Percentiles rank a stretch among this genome's conserved stretches.
Conservation (phyloP, 2,888 invertebrate species). For the Plebejus melissa region DNA sequence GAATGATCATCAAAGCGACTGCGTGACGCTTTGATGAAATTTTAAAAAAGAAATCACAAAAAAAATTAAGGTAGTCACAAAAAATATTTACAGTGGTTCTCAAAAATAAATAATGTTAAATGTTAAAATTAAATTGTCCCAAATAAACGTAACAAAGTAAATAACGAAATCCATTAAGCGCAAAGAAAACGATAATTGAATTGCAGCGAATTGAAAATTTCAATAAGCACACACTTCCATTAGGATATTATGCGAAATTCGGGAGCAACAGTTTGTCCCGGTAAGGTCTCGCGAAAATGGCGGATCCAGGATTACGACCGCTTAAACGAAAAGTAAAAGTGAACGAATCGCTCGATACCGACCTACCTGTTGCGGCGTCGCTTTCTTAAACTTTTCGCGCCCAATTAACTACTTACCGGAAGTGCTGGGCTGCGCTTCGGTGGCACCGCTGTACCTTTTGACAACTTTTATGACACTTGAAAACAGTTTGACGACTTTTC, state of each 20-base stretch:
- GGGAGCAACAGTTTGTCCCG: constrained; percentile 37
- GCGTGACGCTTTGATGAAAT: not conserved
- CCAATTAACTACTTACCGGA: constrained; percentile 56
- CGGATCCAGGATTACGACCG: constrained; percentile 50
- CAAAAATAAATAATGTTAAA: not conserved
- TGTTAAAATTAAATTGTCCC: not conserved
- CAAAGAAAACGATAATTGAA: constrained; percentile 9
- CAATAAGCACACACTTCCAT: constrained; percentile 20
- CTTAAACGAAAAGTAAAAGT: constrained; percentile 56
- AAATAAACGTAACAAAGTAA: not conserved
- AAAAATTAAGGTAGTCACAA: no score
- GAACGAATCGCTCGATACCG: constrained; percentile 56
- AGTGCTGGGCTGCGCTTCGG: constrained; percentile 47
- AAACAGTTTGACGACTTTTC: constrained; percentile 58
- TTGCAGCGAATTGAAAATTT: constrained; percentile 20
- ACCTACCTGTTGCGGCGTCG: constrained; percentile 66
- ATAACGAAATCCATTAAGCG: constrained; percentile 19
- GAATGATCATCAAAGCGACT: no score
- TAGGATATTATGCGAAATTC: constrained; percentile 28
- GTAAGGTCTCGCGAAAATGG: constrained; percentile 49
- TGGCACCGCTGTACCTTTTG: constrained; percentile 49
- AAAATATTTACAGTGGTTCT: not conserved
- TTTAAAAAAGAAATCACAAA: not conserved
- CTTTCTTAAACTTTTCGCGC: constrained; percentile 61
- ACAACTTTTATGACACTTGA: constrained; percentile 57